Evolutionary conservation across 2,113 vertebrate genomes (phyloP).

Genomic region (Corythornis vintsioides): DNA sequence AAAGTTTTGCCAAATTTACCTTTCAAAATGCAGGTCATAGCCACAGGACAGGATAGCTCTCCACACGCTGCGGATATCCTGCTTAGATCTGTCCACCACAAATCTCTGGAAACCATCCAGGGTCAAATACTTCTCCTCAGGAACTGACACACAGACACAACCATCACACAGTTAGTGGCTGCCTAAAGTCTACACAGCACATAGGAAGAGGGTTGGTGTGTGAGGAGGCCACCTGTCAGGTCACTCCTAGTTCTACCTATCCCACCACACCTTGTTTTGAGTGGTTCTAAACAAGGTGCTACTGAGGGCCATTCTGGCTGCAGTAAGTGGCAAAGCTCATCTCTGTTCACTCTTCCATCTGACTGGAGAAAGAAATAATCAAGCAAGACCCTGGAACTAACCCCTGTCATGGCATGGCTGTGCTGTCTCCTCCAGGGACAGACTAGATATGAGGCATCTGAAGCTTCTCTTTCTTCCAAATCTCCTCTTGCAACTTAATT

Average conservation of each 20-base stretch:
- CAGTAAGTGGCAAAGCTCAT: accelerated
- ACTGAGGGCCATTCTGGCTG: neutral
- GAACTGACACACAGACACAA: slow-evolving; percentile 70
- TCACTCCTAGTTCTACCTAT: neutral
- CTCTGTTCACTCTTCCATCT: neutral
- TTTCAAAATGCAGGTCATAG: slow-evolving; percentile 96
- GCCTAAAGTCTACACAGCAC: neutral
- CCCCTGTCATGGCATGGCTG: neutral
- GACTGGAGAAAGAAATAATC: neutral
- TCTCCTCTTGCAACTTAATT: neutral
- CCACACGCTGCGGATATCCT: slow-evolving; percentile 97
- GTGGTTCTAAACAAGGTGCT: accelerated
- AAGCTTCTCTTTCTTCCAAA: neutral
- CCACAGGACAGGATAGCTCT: slow-evolving; percentile 94
- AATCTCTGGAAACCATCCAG: slow-evolving; percentile 96
- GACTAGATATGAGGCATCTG: neutral
- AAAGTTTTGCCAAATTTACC: slow-evolving; percentile 65
- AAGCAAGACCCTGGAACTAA: neutral
- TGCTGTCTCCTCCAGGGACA: neutral
- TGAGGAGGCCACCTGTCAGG: neutral
- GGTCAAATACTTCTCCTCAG: slow-evolving; percentile 94
- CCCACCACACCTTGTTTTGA: accelerated
- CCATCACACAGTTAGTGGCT: neutral
- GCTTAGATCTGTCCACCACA: slow-evolving; percentile 92
- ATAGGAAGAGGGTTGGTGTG: accelerated